A percentile compares a stretch with the other conserved stretches of the same genome.
These are phyloP conservation scores for Hephaestus fuliginosus DNA, from an alignment of 2,797 vertebrate genomes.

Conservation along the genomic window DNA sequence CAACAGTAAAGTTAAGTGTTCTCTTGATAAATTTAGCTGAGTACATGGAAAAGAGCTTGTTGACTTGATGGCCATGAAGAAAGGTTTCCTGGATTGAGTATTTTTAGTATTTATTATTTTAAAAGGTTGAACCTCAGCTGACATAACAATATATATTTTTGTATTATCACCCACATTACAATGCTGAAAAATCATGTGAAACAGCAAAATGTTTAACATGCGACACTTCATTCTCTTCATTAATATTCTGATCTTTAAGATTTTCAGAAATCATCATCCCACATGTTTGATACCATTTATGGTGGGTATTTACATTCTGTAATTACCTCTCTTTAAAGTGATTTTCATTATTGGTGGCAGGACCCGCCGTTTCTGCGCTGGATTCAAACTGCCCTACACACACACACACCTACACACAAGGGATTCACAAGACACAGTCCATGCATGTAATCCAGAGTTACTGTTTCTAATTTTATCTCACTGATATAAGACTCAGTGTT, in stretches of 20 bases:
- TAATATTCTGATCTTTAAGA: not conserved
- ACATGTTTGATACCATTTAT: not conserved
- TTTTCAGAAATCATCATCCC: not conserved
- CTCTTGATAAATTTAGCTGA: conserved; percentile 55
- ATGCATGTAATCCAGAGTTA: not conserved
- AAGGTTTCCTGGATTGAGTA: conserved; percentile 47
- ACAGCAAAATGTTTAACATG: not conserved
- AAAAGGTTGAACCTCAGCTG: conserved; percentile 49
- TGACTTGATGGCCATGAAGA: conserved; percentile 45
- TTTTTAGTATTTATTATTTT: conserved; percentile 8
- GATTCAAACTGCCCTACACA: not conserved
- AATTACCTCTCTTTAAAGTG: not conserved
- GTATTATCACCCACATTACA: not conserved
- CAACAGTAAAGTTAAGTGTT: conserved; percentile 35
- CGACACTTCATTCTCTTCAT: not conserved
- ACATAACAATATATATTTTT: not conserved
- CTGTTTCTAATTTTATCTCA: not conserved
- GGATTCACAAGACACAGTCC: not conserved
- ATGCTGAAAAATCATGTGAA: not conserved
- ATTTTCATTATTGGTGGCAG: not conserved
- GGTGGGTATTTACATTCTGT: not conserved
- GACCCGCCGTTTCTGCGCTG: not conserved
- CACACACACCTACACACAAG: not conserved
- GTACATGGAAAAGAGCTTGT: conserved; percentile 17
- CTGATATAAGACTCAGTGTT: not conserved